These are phyloP conservation scores for Pseudopipra pipra DNA, from an alignment of 2,113 vertebrate genomes.

Conservation along the genomic window DNA sequence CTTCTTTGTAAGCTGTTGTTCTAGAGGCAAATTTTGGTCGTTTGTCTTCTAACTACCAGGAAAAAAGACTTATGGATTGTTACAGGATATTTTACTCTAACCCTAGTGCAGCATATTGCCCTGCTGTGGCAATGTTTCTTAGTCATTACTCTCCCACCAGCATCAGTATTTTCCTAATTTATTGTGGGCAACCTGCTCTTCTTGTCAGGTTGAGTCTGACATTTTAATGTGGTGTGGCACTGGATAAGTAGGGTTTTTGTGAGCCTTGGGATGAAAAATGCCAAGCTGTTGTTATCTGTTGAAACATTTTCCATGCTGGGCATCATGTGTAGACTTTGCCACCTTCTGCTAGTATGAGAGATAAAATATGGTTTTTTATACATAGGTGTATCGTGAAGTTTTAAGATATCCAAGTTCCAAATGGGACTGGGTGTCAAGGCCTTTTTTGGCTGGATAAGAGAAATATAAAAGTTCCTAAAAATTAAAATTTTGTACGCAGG, in stretches of 20 bases:
- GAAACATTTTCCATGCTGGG: background rate
- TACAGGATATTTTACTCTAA: background rate
- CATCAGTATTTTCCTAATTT: background rate
- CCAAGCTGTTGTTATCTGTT: background rate
- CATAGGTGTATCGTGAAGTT: too few species aligned
- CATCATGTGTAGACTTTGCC: rapidly evolving
- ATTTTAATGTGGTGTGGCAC: background rate
- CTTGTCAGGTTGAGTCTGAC: background rate
- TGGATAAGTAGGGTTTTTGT: background rate
- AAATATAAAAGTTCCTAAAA: too few species aligned
- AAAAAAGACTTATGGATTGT: background rate
- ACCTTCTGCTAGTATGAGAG: background rate
- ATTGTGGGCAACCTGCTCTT: background rate
- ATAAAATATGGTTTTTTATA: too few species aligned
- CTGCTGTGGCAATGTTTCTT: background rate
- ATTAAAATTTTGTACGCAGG: too few species aligned
- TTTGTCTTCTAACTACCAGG: background rate
- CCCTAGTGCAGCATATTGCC: background rate
- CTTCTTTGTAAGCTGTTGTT: background rate
- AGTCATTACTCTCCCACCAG: background rate
- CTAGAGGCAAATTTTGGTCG: background rate
- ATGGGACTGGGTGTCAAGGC: too few species aligned
- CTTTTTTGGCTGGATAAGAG: too few species aligned
- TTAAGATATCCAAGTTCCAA: too few species aligned
- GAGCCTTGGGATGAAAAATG: background rate